These are phyloP conservation scores for Australoheros facetus DNA, from an alignment of 2,797 vertebrate species.

Conservation along the genomic window DNA sequence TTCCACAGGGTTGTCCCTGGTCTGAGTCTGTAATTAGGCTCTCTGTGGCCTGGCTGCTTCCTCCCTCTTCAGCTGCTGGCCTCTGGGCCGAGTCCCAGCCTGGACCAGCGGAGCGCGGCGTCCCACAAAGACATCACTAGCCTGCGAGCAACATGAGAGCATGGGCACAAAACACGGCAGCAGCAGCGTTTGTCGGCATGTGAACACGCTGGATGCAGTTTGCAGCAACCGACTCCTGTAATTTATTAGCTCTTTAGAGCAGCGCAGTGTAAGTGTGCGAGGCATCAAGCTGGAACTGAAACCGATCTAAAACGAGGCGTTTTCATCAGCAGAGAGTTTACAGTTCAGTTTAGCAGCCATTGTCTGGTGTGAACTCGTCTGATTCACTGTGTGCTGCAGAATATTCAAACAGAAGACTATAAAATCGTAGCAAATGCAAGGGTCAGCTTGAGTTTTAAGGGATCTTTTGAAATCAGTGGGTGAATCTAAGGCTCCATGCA, in stretches of 20 bases:
- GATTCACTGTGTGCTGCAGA: neutral
- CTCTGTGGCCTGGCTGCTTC: conserved; percentile 70
- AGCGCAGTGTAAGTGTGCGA: neutral
- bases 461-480: neutral
- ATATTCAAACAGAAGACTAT: neutral
- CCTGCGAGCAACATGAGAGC: conserved; percentile 40
- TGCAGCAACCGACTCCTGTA: neutral
- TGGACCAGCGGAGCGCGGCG: conserved; percentile 49
- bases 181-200: conserved; percentile 11
- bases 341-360: neutral
- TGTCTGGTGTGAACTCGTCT: neutral
- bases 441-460: neutral
- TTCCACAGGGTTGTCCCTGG: conserved; percentile 73
- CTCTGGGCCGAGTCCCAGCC: conserved; percentile 43
- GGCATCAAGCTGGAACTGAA: neutral
- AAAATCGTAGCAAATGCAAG: neutral
- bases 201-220: conserved; percentile 4
- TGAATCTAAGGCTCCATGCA: neutral
- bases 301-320: neutral
- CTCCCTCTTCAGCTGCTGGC: conserved; percentile 48
- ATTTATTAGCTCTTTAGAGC: neutral
- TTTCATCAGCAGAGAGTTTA: neutral
- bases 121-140: conserved; percentile 59
- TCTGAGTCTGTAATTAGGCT: conserved; percentile 73
- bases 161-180: conserved; percentile 18